Conservation (phyloP, 2,888 invertebrate genomes). For the Mythimna albipuncta region DNA sequence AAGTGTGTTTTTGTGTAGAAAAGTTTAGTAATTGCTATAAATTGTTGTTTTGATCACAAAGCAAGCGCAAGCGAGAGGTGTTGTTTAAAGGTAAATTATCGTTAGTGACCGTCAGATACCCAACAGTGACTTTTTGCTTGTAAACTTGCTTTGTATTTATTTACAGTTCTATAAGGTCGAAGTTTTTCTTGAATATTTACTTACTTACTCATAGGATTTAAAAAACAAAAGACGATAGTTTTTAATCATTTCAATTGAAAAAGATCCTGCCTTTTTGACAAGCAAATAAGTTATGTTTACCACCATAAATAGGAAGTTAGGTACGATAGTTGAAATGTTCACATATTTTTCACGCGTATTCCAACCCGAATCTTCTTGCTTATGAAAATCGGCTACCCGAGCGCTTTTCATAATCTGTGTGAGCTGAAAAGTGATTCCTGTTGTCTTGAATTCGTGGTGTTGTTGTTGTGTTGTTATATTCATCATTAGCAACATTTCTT, state of each 20-base stretch:
- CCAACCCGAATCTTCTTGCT: neutral
- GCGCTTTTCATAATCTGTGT: neutral
- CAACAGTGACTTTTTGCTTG: slow-evolving; percentile 44
- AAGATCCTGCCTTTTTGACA: too few species aligned
- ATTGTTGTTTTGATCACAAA: slow-evolving; percentile 29
- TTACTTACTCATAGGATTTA: too few species aligned
- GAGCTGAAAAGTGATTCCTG: neutral
- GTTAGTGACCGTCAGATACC: slow-evolving; percentile 47
- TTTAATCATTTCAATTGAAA: neutral
- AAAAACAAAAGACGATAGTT: neutral
- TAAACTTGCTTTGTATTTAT: slow-evolving; percentile 11
- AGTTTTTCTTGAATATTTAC: slow-evolving; percentile 5
- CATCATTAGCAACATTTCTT: slow-evolving; percentile 2
- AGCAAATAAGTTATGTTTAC: neutral
- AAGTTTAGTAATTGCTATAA: slow-evolving; percentile 24
- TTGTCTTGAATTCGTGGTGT: neutral
- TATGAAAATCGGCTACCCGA: neutral
- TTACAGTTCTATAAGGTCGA: slow-evolving; percentile 13
- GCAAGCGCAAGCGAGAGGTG: slow-evolving; percentile 46
- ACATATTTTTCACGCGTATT: neutral
- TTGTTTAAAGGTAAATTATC: slow-evolving; percentile 50
- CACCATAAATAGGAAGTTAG: neutral
- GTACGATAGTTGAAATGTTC: neutral
- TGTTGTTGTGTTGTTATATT: slow-evolving; percentile 27
- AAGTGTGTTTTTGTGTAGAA: slow-evolving; percentile 13